Conservation (phyloP, 2,888 invertebrate species). For the Dolichomitus sp. region DNA sequence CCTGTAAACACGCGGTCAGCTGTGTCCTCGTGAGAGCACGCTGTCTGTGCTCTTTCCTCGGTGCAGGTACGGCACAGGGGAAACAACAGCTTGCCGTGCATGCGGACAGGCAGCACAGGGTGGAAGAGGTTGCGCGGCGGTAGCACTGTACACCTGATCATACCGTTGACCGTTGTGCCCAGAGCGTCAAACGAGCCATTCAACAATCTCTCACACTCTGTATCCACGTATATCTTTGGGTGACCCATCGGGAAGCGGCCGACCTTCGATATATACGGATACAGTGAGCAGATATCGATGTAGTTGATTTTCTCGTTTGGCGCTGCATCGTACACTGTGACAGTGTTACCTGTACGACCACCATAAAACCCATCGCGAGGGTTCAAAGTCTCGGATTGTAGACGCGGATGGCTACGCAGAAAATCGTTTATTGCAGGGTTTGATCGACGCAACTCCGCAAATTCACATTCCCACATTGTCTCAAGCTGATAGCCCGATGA, state of each 20-base stretch:
- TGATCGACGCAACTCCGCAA: no score
- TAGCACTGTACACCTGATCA: conserved; percentile 72
- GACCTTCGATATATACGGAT: no score
- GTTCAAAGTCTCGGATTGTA: no score
- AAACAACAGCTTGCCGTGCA: background rate
- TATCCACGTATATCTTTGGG: no score
- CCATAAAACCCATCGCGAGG: no score
- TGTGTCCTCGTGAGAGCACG: background rate
- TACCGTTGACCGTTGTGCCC: conserved; percentile 24
- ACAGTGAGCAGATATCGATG: conserved; percentile 60
- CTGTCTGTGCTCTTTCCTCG: conserved; percentile 67
- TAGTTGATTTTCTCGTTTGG: conserved; percentile 58
- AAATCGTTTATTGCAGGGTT: no score
- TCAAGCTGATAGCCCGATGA: no score
- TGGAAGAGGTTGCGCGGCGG: conserved; percentile 69
- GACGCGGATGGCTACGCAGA: no score
- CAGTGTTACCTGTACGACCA: no score
- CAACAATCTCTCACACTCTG: no score
- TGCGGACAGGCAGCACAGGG: conserved; percentile 76
- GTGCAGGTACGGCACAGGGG: conserved; percentile 78
- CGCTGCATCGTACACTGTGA: conserved; percentile 52
- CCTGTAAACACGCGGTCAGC: background rate
- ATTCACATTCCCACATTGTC: no score
- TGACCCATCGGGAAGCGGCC: no score
- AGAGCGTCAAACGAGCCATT: background rate